Evolutionary conservation across 2,113 vertebrate species (phyloP).

Genomic region (Labeo catla): DNA sequence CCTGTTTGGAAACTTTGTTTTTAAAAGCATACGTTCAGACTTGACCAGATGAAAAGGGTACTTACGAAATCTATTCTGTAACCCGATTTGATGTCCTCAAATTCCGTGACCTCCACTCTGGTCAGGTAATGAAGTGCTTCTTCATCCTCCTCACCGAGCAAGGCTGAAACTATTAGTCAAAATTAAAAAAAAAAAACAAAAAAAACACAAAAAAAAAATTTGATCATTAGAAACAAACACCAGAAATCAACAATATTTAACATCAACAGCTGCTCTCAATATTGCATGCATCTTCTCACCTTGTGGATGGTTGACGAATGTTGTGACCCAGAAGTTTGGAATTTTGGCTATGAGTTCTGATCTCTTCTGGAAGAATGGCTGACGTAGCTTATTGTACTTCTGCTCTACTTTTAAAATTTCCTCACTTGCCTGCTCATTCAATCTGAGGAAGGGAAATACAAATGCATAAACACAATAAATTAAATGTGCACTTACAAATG

Average conservation of each 20-base stretch:
- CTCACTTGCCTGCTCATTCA: conserved; percentile 94
- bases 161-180: conserved; percentile 82
- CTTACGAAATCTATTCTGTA: conserved; percentile 98
- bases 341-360: conserved; percentile 96
- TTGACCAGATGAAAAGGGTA: conserved; percentile 42
- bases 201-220: too few relatives aligned
- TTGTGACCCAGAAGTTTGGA: conserved; percentile 93
- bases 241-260: neutral
- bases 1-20: too few relatives aligned
- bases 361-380: conserved; percentile 94
- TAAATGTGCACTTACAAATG: neutral
- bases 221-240: too few relatives aligned
- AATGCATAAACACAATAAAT: neutral
- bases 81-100: conserved; percentile 94
- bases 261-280: neutral
- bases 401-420: conserved; percentile 97
- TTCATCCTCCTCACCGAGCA: conserved; percentile 90
- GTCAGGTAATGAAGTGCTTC: conserved; percentile 92
- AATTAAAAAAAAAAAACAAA: too few relatives aligned
- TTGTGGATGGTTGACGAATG: conserved; percentile 95
- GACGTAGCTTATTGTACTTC: conserved; percentile 94
- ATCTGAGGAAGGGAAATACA: conserved; percentile 68
- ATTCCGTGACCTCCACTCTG: conserved; percentile 92
- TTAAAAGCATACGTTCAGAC: neutral
- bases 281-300: conserved; percentile 66